Evolutionary conservation across 2,888 invertebrate genomes (phyloP).

Genomic region (Erpobdella octoculata): DNA sequence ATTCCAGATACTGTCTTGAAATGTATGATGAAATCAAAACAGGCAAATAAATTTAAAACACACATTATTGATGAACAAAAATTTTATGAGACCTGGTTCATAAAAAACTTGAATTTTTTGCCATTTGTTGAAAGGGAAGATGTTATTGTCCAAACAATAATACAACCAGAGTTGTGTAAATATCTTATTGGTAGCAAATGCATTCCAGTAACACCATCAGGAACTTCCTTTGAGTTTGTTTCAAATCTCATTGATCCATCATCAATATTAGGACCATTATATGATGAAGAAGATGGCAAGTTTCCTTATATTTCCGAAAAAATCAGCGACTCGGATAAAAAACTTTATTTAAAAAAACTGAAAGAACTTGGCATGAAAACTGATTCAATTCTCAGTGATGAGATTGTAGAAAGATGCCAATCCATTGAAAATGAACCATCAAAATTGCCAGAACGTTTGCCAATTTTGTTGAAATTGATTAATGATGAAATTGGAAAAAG

Average conservation of each 20-base stretch:
- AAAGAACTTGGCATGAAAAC: background rate
- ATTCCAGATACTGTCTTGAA: conserved; percentile 3
- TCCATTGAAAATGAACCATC: background rate
- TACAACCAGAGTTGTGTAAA: conserved; percentile 37
- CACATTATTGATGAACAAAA: background rate
- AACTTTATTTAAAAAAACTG: background rate
- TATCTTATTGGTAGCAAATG: conserved; percentile 36
- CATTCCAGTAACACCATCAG: conserved; percentile 39
- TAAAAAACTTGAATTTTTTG: conserved; percentile 35
- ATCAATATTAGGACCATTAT: conserved; percentile 36
- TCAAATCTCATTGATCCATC: conserved; percentile 38
- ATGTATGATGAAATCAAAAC: background rate
- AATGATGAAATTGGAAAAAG: background rate
- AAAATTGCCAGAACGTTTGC: background rate
- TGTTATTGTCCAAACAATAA: conserved; percentile 38
- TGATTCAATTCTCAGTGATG: conserved; percentile 11
- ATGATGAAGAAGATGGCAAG: conserved; percentile 35
- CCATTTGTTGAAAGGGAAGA: conserved; percentile 29
- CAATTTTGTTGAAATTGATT: conserved; percentile 6
- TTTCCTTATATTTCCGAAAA: conserved; percentile 37
- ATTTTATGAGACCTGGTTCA: conserved; percentile 37
- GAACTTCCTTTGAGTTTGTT: conserved; percentile 33
- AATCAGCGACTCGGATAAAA: background rate
- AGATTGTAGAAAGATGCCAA: conserved; percentile 28
- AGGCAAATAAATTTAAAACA: background rate